Base-by-base conservation (phyloP, 2,888 invertebrate genomes). In the Drepanosiphum platanoidis region DNA sequence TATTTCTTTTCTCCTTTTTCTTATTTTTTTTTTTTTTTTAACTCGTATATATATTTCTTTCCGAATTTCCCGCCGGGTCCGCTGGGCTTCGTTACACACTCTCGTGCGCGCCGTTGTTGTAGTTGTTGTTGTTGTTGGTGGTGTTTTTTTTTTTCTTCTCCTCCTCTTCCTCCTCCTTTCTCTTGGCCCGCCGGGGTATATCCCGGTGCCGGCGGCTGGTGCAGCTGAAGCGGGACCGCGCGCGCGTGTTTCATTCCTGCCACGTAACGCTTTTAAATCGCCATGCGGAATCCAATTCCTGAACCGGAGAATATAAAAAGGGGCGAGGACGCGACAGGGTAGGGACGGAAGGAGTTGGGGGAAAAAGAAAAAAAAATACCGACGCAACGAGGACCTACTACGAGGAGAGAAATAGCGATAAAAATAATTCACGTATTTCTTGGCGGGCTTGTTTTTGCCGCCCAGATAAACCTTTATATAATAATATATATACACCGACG, bases 161-260 rank as follows among this genome's bases (percentile, higher is more conserved):
- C 89, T 88, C 88, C 89, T 89, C 88, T 89, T 88, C 88, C 89
- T 89, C 89, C 88, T 89, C 88, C 88, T 89, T 88, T 89, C 89
- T 88, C 89, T 88, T 88, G 27, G 39, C 18, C 86, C 86, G 72
- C 82, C 74, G 81, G 52, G 36, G 61, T 18, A 64, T 58, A 64
- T 58, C 52, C 52, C 22, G 8, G 18, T 9, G 75, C 74, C n/a
- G n/a, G n/a, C n/a, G n/a, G n/a, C n/a, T 52, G 8, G 18, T 9
- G 75, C 74, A 42, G 34, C n/a, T 3, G 39, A 18, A n/a, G 80
- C 30, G 36, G 58, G 58, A 34, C 27, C 4, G 46, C 22, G 64
- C 58, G 30, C 39, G 71, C 58, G 61, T 39, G 74, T 84, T 84
- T 84, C 77, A 84, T 84, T 84, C 84, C 58, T 84, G 84, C 84